A percentile compares a stretch with the other conserved stretches of the same genome.
These are phyloP conservation scores for Thamnophis elegans DNA, from an alignment of 2,797 vertebrate species.

Conservation along the genomic window DNA sequence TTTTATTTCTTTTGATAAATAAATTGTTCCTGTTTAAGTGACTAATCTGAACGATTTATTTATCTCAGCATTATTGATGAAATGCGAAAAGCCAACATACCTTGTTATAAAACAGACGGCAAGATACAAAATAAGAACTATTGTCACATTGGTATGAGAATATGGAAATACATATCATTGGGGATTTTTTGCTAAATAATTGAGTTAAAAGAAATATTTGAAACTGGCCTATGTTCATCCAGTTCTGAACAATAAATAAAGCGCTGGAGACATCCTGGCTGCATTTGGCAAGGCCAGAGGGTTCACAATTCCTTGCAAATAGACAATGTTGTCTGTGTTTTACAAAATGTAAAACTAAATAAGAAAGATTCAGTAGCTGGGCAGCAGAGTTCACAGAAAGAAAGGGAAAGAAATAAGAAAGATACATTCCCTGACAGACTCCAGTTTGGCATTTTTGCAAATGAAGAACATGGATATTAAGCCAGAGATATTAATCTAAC, in stretches of 20 bases:
- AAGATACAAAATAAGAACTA: not conserved
- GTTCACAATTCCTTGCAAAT: conserved; percentile 34
- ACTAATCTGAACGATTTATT: not conserved
- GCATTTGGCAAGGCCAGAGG: conserved; percentile 39
- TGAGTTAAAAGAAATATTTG: conserved; percentile 18
- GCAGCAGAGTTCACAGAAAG: conserved; percentile 17
- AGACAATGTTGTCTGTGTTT: conserved; percentile 51
- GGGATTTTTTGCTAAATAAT: not conserved
- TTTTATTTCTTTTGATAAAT: conserved; percentile 14
- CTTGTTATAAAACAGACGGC: not conserved
- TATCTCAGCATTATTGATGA: not conserved
- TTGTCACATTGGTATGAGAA: not conserved
- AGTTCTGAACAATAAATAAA: conserved; percentile 37
- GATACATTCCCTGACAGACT: not conserved
- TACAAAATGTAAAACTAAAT: conserved; percentile 39
- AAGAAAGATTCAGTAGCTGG: conserved; percentile 37
- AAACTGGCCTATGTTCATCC: conserved; percentile 8
- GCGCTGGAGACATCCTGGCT: conserved; percentile 33
- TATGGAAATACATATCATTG: conserved; percentile 10
- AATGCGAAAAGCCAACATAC: conserved; percentile 10
- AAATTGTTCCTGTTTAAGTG: not conserved
- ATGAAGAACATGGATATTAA: conserved; percentile 21
- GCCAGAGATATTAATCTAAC: conserved; percentile 40
- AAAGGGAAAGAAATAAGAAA: conserved; percentile 29
- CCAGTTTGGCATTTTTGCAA: conserved; percentile 19